These are phyloP conservation scores for Drosophila guanche DNA, from an alignment of 1,140 invertebrate genomes.

Conservation along the genomic window DNA sequence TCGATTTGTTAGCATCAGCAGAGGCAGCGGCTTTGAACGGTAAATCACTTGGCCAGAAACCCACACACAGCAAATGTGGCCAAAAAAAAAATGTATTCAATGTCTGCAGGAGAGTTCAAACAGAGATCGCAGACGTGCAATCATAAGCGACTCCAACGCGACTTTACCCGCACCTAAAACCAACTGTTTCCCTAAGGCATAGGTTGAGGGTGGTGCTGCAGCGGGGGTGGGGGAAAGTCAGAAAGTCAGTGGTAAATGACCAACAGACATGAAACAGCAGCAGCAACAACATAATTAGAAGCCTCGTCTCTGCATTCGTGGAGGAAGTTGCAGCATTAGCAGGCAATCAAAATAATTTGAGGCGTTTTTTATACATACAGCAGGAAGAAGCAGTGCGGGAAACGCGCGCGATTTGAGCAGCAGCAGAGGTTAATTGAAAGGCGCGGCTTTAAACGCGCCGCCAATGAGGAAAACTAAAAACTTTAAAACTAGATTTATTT, in stretches of 20 bases:
- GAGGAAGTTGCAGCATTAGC: slow-evolving; percentile 73
- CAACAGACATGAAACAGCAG: slow-evolving; percentile 61
- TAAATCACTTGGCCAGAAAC: slow-evolving; percentile 62
- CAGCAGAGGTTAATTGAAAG: neutral
- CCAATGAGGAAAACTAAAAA: too few species aligned
- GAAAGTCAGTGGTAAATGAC: slow-evolving; percentile 40
- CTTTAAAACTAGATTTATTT: too few species aligned
- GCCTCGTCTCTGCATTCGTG: slow-evolving; percentile 40
- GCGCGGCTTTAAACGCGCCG: too few species aligned
- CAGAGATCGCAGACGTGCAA: slow-evolving; percentile 57
- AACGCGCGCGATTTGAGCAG: slow-evolving; percentile 29
- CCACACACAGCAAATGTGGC: slow-evolving; percentile 47
- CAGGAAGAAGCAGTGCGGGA: slow-evolving; percentile 1
- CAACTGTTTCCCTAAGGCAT: slow-evolving; percentile 18
- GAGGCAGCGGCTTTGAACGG: slow-evolving; percentile 35
- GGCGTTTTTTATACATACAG: slow-evolving; percentile 12
- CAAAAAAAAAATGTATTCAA: slow-evolving; percentile 14
- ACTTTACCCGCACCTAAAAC: slow-evolving; percentile 50
- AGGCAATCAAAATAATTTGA: slow-evolving; percentile 56
- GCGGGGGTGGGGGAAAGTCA: neutral
- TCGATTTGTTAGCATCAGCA: slow-evolving; percentile 55
- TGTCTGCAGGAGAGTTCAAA: slow-evolving; percentile 44
- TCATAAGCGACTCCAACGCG: slow-evolving; percentile 58
- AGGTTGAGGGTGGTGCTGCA: neutral
- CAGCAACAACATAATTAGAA: slow-evolving; percentile 65